A percentile compares a stretch with the other conserved stretches of the same genome.
Evolutionary conservation across 2,113 vertebrate genomes (phyloP).

Genomic region (Oreochromis spilurus): DNA sequence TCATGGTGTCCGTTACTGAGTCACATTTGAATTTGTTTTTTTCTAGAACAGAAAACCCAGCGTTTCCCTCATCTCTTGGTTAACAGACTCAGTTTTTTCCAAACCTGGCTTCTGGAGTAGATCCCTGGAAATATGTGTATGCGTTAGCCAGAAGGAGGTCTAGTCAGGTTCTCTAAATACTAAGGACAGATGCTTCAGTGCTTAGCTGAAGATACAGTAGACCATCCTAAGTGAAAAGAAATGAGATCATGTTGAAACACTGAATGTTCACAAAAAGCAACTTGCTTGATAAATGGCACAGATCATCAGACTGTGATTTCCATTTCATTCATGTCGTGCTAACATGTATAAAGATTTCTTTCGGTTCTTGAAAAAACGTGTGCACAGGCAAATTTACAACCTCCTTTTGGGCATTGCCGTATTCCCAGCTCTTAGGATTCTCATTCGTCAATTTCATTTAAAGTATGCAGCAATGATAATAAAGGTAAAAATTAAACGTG

Average conservation of each 20-base stretch:
- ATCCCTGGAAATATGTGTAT: background rate
- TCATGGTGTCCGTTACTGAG: background rate
- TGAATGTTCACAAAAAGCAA: background rate
- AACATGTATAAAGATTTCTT: background rate
- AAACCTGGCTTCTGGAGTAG: background rate
- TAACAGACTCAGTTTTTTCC: background rate
- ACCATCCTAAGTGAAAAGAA: background rate
- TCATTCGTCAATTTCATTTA: background rate
- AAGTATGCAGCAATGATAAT: background rate
- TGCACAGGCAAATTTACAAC: background rate
- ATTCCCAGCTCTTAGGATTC: background rate
- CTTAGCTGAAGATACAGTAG: background rate
- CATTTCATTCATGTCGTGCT: background rate
- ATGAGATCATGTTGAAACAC: background rate
- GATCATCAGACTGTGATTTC: background rate
- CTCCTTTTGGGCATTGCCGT: background rate
- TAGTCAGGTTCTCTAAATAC: background rate
- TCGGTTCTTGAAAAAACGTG: background rate
- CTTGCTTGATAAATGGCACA: background rate
- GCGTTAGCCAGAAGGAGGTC: background rate
- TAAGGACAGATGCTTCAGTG: background rate
- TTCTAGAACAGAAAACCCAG: background rate
- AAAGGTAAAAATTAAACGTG: background rate
- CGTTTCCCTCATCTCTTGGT: background rate
- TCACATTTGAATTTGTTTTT: fast-evolving